Conservation (phyloP, 1,140 invertebrate species). For the Neoseiulus cucumeris region DNA sequence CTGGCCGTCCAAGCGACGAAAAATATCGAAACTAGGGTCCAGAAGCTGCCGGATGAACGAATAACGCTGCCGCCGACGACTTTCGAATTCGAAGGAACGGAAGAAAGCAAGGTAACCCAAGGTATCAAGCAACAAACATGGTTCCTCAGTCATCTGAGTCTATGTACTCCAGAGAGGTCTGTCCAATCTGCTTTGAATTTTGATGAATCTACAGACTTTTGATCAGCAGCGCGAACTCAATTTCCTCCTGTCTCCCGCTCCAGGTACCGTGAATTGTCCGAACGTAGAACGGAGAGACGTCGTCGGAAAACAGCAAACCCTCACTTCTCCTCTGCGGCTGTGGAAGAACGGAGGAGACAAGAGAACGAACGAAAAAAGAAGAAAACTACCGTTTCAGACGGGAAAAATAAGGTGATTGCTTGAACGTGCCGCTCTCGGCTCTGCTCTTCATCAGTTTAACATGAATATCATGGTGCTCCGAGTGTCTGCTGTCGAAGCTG, state of each 20-base stretch:
- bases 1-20: too few relatives aligned
- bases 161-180: background rate
- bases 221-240: background rate
- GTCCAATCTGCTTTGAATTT: background rate
- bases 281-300: conserved; percentile 22
- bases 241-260: background rate
- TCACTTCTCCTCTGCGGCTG: conserved; percentile 24
- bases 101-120: too few relatives aligned
- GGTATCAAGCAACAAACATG: background rate
- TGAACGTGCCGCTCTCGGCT: background rate
- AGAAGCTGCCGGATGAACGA: too few relatives aligned
- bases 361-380: background rate
- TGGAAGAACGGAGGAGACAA: conserved; percentile 18
- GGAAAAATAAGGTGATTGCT: background rate
- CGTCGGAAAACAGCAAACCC: conserved; percentile 29
- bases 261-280: background rate
- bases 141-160: background rate
- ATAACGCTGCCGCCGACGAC: too few relatives aligned
- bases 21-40: too few relatives aligned
- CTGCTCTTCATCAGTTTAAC: too few relatives aligned
- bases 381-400: background rate
- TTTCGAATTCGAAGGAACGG: too few relatives aligned
- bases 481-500: too few relatives aligned
- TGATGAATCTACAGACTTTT: background rate
- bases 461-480: too few relatives aligned